Base-by-base conservation (phyloP, 1,140 invertebrate species). In the Magallana angulata region DNA sequence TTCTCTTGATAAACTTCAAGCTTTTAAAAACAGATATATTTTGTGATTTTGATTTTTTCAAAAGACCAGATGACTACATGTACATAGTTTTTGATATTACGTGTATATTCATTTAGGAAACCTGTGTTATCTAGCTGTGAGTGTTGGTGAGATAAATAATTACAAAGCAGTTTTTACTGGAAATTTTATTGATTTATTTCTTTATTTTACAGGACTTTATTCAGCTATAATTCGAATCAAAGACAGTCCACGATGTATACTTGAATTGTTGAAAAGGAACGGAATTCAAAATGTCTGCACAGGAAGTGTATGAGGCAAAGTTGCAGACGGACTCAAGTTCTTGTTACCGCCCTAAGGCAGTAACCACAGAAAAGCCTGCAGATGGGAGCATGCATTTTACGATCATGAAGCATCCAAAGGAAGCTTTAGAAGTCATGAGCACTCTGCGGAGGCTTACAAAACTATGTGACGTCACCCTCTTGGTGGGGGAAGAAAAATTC, bases 361-460 rank as follows among this genome's bases (percentile, higher is more conserved):
- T 93, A 58, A 93, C 92, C 48, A 92, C 92, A 12, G 91, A 92
- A 84, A 92, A 93, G 84, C 92, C 94, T 59, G 82, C 92, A 0
- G 94, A 95, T 91, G 97, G 97, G 4, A 97, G 97, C 92, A 98
- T 98, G 97, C 97, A 97, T 88, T 98, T 98, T 95, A 97, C 96
- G 91, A 97, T 98, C 96, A 96, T 96, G 80, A 97, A 97, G 93
- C 98, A 98, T 93, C 96, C 97, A 7, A 97, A 97, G 90, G 97
- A 98, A 92, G 97, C 97, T 48, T 96, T 98, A 95, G 97, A 97
- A 95, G 96, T 97, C 96, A 97, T 98, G 97, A 97, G 97, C 92
- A 97, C 97, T 94, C 98, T 98, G 97, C 95, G 97, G 14, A 97
- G 97, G 18, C 97, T 98, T 94, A 96, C 97, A 89, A 98, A 98